Evolutionary conservation across 2,113 vertebrate species (phyloP), one percentile per base, ranked within the genome.

Genomic region (Misgurnus mizolepis): DNA sequence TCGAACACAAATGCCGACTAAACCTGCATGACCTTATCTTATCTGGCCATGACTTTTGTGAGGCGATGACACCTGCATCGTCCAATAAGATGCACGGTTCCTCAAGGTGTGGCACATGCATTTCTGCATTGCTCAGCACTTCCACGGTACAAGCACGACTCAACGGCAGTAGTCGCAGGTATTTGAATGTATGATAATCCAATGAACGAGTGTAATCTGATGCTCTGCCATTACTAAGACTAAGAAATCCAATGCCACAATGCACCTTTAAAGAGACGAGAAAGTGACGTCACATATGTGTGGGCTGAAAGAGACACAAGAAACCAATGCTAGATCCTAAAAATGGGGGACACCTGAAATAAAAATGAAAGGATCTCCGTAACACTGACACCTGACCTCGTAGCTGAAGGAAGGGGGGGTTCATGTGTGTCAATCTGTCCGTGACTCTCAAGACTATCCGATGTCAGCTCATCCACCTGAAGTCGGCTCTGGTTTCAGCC

Each of bases 361-460:
- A 69, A 69, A 60, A 62, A 72, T 55, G 43, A 78, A 77, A 62
- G 68, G 22, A 60, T 61, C 58, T 73, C 67, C 70, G 22, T 45
- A 27, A 58, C 62, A 65, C 47, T 53, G 79, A 81, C 62, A 85
- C 62, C 53, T 64, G 70, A 85, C 47, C 67, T 50, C 50, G 3
- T 50, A 34, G 53, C 27, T 43, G 58, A 22, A 34, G 50, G 41
- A 18, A 22, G 62, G 40, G 66, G 60, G 56, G 7, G 15, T 15
- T 80, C 50, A 53, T 41, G 79, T 74, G 60, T 67, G 68, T 84
- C 77, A 76, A 78, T 78, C 80, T 75, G 74, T 49, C 74, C 43
- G 58, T 75, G 83, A 74, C 83, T 84, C 80, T 82, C 78, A 84
- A 76, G 85, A 76, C 80, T 86, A 84, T 86, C 78, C 5, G 17